Conservation (phyloP, 2,797 vertebrate genomes). For the Coccyzus lansbergi region DNA sequence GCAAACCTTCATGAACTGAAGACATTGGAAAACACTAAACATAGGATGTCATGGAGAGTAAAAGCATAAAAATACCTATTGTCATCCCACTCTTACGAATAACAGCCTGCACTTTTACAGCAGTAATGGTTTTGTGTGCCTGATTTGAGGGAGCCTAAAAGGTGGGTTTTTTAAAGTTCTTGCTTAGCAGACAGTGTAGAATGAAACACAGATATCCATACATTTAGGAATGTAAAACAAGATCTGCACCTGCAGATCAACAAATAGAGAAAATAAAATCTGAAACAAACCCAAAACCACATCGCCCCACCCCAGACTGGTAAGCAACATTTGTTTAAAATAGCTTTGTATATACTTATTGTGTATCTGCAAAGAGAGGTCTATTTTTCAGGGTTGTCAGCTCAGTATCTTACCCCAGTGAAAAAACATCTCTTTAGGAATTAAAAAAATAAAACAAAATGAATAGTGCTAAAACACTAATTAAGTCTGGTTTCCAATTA, state of each 20-base stretch:
- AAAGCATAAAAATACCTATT: background rate
- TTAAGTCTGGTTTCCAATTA: slow-evolving; percentile 72
- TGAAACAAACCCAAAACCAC: background rate
- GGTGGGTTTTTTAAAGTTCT: background rate
- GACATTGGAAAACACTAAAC: background rate
- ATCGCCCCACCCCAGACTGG: rapidly evolving
- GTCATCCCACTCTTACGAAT: background rate
- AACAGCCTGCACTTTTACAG: background rate
- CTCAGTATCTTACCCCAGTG: background rate
- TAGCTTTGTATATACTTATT: background rate
- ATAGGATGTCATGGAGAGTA: background rate
- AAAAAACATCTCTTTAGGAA: slow-evolving; percentile 23
- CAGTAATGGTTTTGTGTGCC: background rate
- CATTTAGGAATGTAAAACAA: background rate
- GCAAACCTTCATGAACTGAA: background rate
- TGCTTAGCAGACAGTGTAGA: background rate
- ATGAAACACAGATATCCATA: background rate
- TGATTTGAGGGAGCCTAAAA: background rate
- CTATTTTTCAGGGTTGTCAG: slow-evolving; percentile 5
- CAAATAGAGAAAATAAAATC: background rate
- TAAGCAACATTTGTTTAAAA: background rate
- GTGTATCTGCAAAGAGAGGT: background rate
- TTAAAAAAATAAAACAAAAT: slow-evolving; percentile 9
- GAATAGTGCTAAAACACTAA: slow-evolving; percentile 62
- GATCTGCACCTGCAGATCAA: background rate